Percentiles rank a stretch among this genome's conserved stretches.
Conservation (phyloP, 2,888 invertebrate species). For the Xestia c-nigrum region DNA sequence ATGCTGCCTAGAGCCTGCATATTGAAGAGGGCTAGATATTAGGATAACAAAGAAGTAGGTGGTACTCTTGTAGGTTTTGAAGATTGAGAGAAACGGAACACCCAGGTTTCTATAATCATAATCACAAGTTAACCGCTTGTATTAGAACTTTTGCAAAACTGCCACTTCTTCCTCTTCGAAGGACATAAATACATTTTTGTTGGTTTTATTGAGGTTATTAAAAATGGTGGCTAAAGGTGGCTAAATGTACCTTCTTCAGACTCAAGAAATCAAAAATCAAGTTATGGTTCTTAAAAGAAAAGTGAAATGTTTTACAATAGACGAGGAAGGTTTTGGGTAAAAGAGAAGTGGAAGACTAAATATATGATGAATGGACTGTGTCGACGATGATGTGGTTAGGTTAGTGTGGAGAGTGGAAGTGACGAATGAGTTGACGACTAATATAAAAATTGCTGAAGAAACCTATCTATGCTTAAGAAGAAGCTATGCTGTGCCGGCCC, state of each 20-base stretch:
- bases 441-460: not conserved
- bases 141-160: not conserved
- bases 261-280: not conserved
- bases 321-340: not conserved
- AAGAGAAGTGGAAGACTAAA: not conserved
- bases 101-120: not conserved
- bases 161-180: not conserved
- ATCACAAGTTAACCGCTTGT: not conserved
- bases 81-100: not conserved
- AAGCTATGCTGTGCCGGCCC: not conserved
- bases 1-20: slow-evolving; percentile 20
- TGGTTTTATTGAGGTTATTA: not conserved
- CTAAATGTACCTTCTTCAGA: not conserved
- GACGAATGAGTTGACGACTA: not conserved
- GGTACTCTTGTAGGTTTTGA: not conserved
- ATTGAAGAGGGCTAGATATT: slow-evolving; percentile 26
- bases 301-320: not conserved
- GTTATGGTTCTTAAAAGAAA: not conserved
- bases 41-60: not conserved
- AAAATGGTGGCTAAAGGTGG: too few relatives aligned
- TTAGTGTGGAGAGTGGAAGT: not conserved
- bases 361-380: not conserved
- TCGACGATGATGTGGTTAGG: not conserved
- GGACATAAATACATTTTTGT: not conserved
- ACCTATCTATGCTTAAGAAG: not conserved